Conservation (phyloP, 2,113 vertebrate genomes). For the Penelope pileata region DNA sequence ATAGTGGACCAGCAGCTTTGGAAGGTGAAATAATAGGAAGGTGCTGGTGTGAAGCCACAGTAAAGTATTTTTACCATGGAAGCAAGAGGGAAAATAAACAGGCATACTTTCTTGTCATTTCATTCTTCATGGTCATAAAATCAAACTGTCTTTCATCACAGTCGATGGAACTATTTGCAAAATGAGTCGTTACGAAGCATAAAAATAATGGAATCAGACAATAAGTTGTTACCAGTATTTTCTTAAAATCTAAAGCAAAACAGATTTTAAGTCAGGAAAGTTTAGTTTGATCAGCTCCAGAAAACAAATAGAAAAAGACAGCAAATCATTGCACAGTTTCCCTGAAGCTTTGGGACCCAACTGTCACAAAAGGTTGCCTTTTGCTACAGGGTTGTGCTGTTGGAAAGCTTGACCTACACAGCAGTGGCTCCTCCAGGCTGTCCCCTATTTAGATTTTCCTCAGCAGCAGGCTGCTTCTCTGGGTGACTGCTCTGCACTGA, state of each 20-base stretch:
- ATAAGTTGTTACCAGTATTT: background rate
- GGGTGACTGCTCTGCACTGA: background rate
- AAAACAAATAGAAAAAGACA: constrained; percentile 51
- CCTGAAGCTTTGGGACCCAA: constrained; percentile 10
- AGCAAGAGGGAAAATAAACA: background rate
- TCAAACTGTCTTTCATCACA: background rate
- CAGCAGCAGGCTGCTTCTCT: background rate
- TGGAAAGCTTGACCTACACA: background rate
- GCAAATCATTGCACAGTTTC: background rate
- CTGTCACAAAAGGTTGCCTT: constrained; percentile 43
- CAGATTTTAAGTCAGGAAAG: constrained; percentile 23
- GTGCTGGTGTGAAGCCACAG: background rate
- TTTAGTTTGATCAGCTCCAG: constrained; percentile 15
- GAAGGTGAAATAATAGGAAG: background rate
- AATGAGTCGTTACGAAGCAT: background rate
- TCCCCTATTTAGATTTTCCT: background rate
- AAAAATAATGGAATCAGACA: background rate
- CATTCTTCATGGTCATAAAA: background rate
- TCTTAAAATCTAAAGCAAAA: background rate
- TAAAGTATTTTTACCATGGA: background rate
- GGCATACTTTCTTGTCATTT: background rate
- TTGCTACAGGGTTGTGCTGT: background rate
- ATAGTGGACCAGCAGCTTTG: background rate
- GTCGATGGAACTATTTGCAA: background rate
- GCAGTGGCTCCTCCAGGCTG: background rate